A percentile compares a stretch with the other conserved stretches of the same genome.
Conservation (phyloP, 92 coral and sea anemone genomes). For the Parazoanthus darwini region DNA sequence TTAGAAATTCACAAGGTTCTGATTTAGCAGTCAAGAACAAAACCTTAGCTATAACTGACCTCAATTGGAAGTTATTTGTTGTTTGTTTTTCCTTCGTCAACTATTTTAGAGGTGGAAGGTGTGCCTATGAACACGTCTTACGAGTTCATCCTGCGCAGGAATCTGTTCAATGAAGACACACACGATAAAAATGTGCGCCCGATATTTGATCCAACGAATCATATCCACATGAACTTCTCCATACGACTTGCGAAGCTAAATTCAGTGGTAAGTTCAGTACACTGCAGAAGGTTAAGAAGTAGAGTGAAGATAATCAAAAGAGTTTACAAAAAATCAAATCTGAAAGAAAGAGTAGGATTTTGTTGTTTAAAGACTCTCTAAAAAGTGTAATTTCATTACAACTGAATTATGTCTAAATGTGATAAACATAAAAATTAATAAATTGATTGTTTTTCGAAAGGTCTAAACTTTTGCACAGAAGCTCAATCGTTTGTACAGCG, state of each 20-base stretch:
- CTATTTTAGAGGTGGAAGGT: background rate
- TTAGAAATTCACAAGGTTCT: no score
- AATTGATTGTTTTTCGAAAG: no score
- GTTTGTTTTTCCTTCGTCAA: no score
- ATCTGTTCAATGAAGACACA: background rate
- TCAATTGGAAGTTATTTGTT: no score
- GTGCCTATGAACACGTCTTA: conserved; percentile 2
- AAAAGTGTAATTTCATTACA: background rate
- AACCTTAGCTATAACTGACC: no score
- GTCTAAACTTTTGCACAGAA: no score
- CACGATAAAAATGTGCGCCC: conserved; percentile 22
- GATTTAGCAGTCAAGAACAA: no score
- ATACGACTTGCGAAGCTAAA: conserved; percentile 1
- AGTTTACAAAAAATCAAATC: background rate
- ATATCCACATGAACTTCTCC: conserved; percentile 28
- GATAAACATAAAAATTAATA: no score
- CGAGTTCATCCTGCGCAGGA: conserved; percentile 6
- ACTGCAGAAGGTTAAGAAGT: background rate
- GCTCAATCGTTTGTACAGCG: no score
- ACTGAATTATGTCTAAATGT: background rate
- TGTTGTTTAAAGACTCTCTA: no score
- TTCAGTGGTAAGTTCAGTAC: background rate
- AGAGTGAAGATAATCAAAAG: background rate
- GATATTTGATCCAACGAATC: background rate
- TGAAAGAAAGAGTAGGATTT: background rate